Percentiles rank a stretch among this genome's conserved stretches.
These are phyloP conservation scores for Dasypolia templi DNA, from an alignment of 2,888 invertebrate species.

Conservation along the genomic window DNA sequence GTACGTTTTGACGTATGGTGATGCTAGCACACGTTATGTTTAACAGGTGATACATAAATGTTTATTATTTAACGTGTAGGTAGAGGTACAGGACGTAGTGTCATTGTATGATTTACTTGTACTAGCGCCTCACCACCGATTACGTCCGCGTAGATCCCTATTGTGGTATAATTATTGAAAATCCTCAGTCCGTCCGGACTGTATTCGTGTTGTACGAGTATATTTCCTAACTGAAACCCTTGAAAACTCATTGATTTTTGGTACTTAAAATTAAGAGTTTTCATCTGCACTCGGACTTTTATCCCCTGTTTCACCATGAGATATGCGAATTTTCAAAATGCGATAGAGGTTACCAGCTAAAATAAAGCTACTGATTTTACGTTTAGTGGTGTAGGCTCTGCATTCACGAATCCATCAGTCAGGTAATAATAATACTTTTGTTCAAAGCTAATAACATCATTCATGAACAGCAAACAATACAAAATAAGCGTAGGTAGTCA, in stretches of 20 bases:
- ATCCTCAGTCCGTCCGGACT: background rate
- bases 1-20: conserved; percentile 32
- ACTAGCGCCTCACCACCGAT: background rate
- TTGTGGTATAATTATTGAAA: background rate
- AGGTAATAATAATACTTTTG: background rate
- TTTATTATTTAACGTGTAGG: conserved; percentile 24
- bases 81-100: background rate
- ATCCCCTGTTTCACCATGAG: background rate
- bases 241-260: background rate
- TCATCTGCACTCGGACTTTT: too few species aligned
- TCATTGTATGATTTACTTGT: background rate
- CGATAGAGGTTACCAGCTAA: background rate
- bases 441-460: background rate
- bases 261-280: background rate
- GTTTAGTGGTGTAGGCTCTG: background rate
- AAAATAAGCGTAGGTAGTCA: background rate
- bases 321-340: background rate
- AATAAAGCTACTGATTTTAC: background rate
- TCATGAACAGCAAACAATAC: conserved; percentile 12
- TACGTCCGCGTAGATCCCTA: background rate
- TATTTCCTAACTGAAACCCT: background rate
- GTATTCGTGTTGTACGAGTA: too few species aligned
- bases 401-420: background rate
- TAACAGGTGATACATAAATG: conserved; percentile 32
- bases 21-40: conserved; percentile 17